Base-by-base conservation (phyloP, 2,888 invertebrate species). In the Cataglyphis altisquamis region DNA sequence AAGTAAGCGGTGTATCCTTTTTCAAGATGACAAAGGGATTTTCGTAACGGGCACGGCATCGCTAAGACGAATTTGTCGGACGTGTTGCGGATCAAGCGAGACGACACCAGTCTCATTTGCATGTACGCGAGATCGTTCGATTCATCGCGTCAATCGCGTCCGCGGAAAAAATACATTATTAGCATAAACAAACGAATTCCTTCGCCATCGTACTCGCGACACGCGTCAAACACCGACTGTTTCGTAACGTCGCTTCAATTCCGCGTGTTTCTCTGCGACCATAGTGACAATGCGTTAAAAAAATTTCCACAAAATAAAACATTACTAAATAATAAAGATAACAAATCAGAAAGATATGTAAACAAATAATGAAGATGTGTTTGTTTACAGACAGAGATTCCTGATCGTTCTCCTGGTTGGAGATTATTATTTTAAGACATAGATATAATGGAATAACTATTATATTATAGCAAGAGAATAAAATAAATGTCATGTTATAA, bases 1-100 rank as follows among this genome's bases (percentile, higher is more conserved):
- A 63, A 74, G 60, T 62, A 82, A 72, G 29, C 60, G 77, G 41
- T 57, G 64, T 3, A 48, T 36, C 18, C 55, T 75, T 73, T 74
- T 75, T 57, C 75, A 64, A 32, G 45, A 77, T 82, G 75, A 74
- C 77, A 66, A 66, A 32, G 18, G 39, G 48, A 82, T 82, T 82
- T 77, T 77, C 60, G 62, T 77, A 82, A 75, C 67, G 39, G 57
- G 64, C 64, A 66, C 36, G 45, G 48, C 39, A 25, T n/a, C 41
- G 48, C 62, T 55, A 75, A 82, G 75, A 66, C 66, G 45, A 39
- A 63, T 73, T 74, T 52, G 64, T 67, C 67, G 52, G 67, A 25
- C 52, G 18, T 57, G 55, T 74, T n/a, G 29, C 18, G 32, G 45
- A 15, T 66, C 67, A n/a, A 64, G 25, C 36, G 66, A 77, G 39